Conservation (phyloP, 2,888 invertebrate species). For the Rhynchonema sp. region DNA sequence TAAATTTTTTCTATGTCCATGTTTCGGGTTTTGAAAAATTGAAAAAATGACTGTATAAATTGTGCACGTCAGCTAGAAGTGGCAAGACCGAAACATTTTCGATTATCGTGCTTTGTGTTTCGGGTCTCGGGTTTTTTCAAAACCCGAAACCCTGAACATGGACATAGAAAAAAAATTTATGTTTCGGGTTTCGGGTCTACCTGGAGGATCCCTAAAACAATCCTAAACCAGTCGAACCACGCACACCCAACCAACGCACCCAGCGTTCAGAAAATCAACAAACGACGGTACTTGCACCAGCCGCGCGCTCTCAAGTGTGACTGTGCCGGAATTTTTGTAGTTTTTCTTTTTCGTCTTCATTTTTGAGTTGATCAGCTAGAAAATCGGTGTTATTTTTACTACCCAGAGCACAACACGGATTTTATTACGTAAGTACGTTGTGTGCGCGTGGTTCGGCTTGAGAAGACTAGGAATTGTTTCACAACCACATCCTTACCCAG, state of each 20-base stretch:
- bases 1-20: no score
- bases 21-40: no score
- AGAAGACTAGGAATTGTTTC: neutral
- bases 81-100: no score
- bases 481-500: neutral
- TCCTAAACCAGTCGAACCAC: no score
- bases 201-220: no score
- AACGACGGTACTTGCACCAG: neutral
- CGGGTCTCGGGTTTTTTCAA: no score
- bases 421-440: neutral
- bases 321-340: constrained; percentile 8
- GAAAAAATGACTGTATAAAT: no score
- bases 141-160: no score
- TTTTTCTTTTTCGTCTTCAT: constrained; percentile 28
- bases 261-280: neutral
- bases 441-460: neutral
- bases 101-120: no score
- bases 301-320: neutral
- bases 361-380: neutral
- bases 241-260: neutral
- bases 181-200: no score
- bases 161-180: no score
- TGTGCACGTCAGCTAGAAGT: no score
- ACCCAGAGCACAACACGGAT: neutral
- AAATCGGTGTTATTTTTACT: neutral